Conservation (phyloP, 2,797 vertebrate species). For the Lutjanus campechanus region DNA sequence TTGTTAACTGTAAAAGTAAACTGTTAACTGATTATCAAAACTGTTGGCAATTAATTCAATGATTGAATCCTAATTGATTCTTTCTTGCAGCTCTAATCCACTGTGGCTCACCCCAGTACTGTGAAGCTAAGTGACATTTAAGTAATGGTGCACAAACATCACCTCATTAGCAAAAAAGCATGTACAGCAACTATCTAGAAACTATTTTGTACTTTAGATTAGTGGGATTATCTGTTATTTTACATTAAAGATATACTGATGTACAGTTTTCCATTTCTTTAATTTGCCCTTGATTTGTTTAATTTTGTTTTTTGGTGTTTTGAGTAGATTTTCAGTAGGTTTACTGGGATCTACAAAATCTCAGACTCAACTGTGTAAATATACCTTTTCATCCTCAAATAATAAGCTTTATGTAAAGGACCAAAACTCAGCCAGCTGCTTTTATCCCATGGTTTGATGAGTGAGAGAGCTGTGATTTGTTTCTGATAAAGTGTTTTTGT, state of each 20-base stretch:
- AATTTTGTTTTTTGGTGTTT: background rate
- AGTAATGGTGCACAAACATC: background rate
- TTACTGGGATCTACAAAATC: too few species aligned
- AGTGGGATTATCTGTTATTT: background rate
- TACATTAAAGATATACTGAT: background rate
- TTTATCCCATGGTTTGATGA: background rate
- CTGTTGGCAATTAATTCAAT: too few species aligned
- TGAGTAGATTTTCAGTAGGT: too few species aligned
- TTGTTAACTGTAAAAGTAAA: too few species aligned
- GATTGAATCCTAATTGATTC: too few species aligned
- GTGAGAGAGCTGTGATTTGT: background rate
- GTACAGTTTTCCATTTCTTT: background rate
- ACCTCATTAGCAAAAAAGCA: background rate
- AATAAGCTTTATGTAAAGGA: background rate
- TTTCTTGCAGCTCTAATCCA: too few species aligned
- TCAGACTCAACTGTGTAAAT: too few species aligned
- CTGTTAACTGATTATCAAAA: too few species aligned
- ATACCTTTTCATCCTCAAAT: too few species aligned
- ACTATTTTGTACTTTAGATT: background rate
- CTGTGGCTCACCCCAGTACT: too few species aligned
- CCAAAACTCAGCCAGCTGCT: background rate
- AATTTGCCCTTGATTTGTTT: background rate
- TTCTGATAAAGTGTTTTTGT: conserved; percentile 9
- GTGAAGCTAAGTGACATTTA: too few species aligned
- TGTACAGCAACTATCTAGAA: background rate